Base-by-base conservation (phyloP, 2,797 vertebrate genomes). In the Catamblyrhynchus diadema region DNA sequence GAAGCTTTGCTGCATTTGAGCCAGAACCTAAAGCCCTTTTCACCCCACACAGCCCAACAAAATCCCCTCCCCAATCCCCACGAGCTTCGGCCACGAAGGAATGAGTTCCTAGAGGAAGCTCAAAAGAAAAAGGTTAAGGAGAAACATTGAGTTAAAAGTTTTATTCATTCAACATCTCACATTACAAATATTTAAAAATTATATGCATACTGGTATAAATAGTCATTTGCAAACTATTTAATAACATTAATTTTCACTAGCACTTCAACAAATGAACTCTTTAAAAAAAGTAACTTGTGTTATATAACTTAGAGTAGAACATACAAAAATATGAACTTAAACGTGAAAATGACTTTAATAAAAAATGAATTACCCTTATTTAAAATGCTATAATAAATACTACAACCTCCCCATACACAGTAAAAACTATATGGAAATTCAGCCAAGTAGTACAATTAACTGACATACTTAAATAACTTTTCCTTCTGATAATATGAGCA, bases 131-230 rank as follows among this genome's bases (percentile, higher is more conserved):
- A 96, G 79, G 74, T 97, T 97, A 96, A 97, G 51, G 81, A 96
- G 95, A 81, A 94, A 72, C 16, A 91, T 95, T 99, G 99, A 99
- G 99, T 99, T 98, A 99, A 98, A 98, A 99, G 98, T 99, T 99
- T 99, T 99, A 99, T 99, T 99, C 99, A 98, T 99, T 99, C 99
- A 99, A 99, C 99, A 99, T 99, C 99, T 99, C 99, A 99, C 99
- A 99, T 99, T 99, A 99, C 99, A 99, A 99, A 99, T 99, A 99
- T 99, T 99, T 99, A 99, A 99, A 99, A 99, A 99, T 99, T 99
- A 99, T 99, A 99, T 99, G 99, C 99, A 99, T 99, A 99, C 99
- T 99, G 99, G 99, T 99, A 99, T 99, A 99, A 99, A 99, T 99
- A 99, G 99, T 99, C 99, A 99, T 99, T 99, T 99, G 99, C 99